Conservation (phyloP, 1,140 invertebrate genomes). For the Drosophila micromelanica region DNA sequence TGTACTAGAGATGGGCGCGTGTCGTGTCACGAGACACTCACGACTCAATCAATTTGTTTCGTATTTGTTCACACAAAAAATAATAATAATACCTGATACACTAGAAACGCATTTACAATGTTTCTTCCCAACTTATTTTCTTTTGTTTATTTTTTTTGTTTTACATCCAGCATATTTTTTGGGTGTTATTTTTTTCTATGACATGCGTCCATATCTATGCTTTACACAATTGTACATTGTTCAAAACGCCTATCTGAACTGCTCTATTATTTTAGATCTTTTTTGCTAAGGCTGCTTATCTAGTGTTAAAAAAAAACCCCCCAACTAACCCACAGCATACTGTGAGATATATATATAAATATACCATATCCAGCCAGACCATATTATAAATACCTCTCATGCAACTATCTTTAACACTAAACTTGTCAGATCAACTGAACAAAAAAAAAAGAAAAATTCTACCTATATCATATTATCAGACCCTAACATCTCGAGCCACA, state of each 20-base stretch:
- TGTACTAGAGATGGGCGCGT: background rate
- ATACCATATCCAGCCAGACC: background rate
- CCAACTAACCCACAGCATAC: background rate
- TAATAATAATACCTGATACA: too few relatives aligned
- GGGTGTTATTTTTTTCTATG: too few relatives aligned
- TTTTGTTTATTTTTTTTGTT: too few relatives aligned
- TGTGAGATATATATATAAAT: background rate
- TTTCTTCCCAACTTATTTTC: too few relatives aligned
- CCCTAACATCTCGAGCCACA: background rate
- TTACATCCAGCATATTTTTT: too few relatives aligned
- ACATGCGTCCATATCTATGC: constrained; percentile 1
- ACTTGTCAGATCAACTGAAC: too few relatives aligned
- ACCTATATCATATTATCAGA: background rate
- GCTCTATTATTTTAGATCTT: background rate
- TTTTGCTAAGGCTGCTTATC: background rate
- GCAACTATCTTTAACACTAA: background rate
- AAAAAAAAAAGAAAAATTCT: background rate
- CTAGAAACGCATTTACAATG: too few relatives aligned
- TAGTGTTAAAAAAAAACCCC: background rate
- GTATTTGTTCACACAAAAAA: too few relatives aligned
- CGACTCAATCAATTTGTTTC: background rate
- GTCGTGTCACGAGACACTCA: background rate
- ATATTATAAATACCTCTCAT: constrained; percentile 1
- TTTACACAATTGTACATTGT: background rate
- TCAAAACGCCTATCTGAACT: background rate